phyloP scores from a whole-genome alignment of 2,797 vertebrate genomes.

The Oreonectes daqikongensis region DNA sequence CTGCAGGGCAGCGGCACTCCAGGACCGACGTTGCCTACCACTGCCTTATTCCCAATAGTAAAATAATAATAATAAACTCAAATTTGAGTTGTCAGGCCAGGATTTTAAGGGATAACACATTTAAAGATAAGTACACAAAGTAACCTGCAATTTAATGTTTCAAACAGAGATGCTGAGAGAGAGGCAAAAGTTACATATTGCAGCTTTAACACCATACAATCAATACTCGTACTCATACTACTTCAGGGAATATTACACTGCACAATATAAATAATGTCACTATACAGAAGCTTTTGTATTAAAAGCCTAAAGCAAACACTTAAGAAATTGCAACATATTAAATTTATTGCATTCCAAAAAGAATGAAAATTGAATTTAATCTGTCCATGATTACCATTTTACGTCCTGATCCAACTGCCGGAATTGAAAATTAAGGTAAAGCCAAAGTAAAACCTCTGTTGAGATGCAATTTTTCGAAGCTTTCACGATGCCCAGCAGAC shows the following conservation, averaged over 20 bases:
- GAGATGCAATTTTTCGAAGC: conserved; percentile 89
- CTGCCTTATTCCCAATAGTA: no score
- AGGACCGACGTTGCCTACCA: no score
- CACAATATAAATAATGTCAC: neutral
- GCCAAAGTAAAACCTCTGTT: conserved; percentile 72
- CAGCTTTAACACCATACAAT: neutral
- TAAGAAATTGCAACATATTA: conserved; percentile 13
- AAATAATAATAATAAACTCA: no score
- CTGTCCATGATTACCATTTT: conserved; percentile 77
- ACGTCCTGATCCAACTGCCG: conserved; percentile 91
- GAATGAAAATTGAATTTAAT: conserved; percentile 28
- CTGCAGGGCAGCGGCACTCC: no score
- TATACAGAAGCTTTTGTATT: neutral
- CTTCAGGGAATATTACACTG: neutral
- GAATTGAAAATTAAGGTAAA: conserved; percentile 81
- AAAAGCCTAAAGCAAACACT: neutral
- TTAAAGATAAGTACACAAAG: no score
- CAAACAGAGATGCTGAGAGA: no score
- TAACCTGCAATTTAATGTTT: no score
- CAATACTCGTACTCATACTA: conserved; percentile 1
- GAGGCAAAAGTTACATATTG: no score
- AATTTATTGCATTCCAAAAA: conserved; percentile 15
- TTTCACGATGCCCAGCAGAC: conserved; percentile 90
- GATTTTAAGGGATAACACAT: no score
- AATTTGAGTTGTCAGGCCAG: no score